Conservation (phyloP, 2,113 vertebrate genomes). For the Eulemur rufifrons region DNA sequence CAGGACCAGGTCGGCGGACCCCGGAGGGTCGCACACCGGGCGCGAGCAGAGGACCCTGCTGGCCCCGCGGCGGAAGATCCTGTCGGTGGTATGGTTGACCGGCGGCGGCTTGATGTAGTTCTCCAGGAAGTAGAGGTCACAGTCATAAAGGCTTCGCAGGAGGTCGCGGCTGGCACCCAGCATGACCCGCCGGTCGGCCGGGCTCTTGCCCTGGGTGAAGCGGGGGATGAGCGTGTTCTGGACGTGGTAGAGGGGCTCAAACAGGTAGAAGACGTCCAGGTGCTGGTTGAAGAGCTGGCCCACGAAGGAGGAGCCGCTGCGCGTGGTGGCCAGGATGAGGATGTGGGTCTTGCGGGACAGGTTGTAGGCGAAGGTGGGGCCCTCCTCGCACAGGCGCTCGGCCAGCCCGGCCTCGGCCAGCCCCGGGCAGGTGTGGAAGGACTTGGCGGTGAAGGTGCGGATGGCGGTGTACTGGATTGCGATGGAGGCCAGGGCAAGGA, state of each 20-base stretch:
- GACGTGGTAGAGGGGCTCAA: slow-evolving; percentile 98
- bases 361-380: slow-evolving; percentile 89
- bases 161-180: slow-evolving; percentile 95
- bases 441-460: slow-evolving; percentile 96
- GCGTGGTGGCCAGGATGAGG: slow-evolving; percentile 95
- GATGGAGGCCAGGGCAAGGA: slow-evolving; percentile 97
- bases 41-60: slow-evolving; percentile 95
- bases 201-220: slow-evolving; percentile 91
- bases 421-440: slow-evolving; percentile 94
- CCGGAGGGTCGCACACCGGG: slow-evolving; percentile 90
- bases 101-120: slow-evolving; percentile 96
- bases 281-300: slow-evolving; percentile 99
- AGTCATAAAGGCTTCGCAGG: slow-evolving; percentile 94
- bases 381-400: slow-evolving; percentile 93
- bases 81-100: slow-evolving; percentile 93
- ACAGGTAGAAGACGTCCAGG: slow-evolving; percentile 97
- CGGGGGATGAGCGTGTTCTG: slow-evolving; percentile 94
- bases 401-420: slow-evolving; percentile 89
- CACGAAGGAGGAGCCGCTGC: slow-evolving; percentile 96
- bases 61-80: slow-evolving; percentile 94
- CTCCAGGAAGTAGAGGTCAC: slow-evolving; percentile 96
- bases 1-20: slow-evolving; percentile 85
- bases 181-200: slow-evolving; percentile 91
- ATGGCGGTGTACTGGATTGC: slow-evolving; percentile 99
- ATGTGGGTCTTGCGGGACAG: slow-evolving; percentile 93